A percentile compares a stretch with the other conserved stretches of the same genome.
These are phyloP conservation scores for Centropus bengalensis DNA, from an alignment of 2,113 vertebrate species.

Conservation along the genomic window DNA sequence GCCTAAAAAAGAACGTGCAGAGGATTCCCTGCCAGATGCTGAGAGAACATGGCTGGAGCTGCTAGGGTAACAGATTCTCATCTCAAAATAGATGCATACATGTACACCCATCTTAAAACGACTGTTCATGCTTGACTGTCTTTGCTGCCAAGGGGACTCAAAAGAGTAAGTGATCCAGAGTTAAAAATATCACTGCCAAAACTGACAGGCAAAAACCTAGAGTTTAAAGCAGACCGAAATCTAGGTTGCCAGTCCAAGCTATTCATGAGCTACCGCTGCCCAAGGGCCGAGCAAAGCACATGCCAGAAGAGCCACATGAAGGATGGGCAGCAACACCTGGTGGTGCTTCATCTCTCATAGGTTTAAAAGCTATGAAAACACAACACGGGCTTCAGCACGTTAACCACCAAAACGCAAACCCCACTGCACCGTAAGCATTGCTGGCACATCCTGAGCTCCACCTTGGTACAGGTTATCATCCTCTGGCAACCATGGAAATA, in stretches of 20 bases:
- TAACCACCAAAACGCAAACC: not conserved
- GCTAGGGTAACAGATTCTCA: slow-evolving; percentile 43
- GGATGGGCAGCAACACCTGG: not conserved
- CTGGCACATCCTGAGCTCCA: not conserved
- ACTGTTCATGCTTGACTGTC: slow-evolving; percentile 29
- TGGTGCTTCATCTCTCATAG: not conserved
- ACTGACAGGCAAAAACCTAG: not conserved
- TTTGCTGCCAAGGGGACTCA: slow-evolving; percentile 22
- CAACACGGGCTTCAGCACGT: accelerated
- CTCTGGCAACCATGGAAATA: not conserved
- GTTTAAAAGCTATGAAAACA: not conserved
- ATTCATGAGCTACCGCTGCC: not conserved
- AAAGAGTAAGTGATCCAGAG: not conserved
- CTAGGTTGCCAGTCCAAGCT: not conserved
- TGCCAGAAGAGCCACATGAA: not conserved
- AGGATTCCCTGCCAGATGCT: slow-evolving; percentile 54
- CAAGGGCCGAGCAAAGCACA: not conserved
- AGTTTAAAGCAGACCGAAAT: not conserved
- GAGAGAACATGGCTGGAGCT: slow-evolving; percentile 42
- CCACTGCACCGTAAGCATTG: not conserved
- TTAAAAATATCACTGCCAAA: slow-evolving; percentile 46
- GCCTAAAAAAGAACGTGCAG: not conserved
- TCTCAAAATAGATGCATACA: slow-evolving; percentile 58
- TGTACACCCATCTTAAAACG: slow-evolving; percentile 19
- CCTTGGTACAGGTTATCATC: not conserved